These are phyloP conservation scores for Yponomeuta evonymella DNA, from an alignment of 2,888 invertebrate genomes.

Conservation along the genomic window DNA sequence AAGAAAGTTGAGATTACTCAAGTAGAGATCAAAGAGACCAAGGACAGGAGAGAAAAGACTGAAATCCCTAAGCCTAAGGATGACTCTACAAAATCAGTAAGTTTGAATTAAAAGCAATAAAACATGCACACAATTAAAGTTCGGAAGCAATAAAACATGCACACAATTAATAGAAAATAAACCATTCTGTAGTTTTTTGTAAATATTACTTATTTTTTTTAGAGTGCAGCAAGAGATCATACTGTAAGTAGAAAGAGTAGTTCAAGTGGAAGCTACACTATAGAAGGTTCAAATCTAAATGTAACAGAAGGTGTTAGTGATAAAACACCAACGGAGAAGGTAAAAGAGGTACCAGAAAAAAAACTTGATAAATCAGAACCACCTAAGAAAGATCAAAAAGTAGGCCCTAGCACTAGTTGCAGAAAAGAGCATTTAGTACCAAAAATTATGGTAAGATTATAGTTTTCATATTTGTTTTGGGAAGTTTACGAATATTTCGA, in stretches of 20 bases:
- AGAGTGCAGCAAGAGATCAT: conserved; percentile 43
- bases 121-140: neutral
- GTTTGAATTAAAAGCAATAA: neutral
- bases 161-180: neutral
- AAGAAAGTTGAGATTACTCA: conserved; percentile 60
- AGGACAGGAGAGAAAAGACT: conserved; percentile 63
- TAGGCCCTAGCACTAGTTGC: conserved; percentile 20
- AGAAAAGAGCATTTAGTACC: conserved; percentile 56
- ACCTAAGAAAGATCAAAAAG: conserved; percentile 43
- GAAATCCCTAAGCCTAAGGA: conserved; percentile 57
- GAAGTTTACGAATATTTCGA: too few species aligned
- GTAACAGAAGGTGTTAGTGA: conserved; percentile 33
- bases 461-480: neutral
- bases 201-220: conserved; percentile 22
- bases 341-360: conserved; percentile 42
- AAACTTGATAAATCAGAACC: conserved; percentile 28
- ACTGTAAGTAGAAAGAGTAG: conserved; percentile 67
- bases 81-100: conserved; percentile 41
- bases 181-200: neutral
- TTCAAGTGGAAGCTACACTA: conserved; percentile 71
- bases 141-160: neutral
- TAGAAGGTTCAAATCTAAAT: conserved; percentile 67
- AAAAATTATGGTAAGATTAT: conserved; percentile 54
- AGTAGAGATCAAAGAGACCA: conserved; percentile 40
- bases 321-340: conserved; percentile 47